These are phyloP conservation scores for Monopterus albus DNA, from an alignment of 2,113 vertebrate species.

Conservation along the genomic window DNA sequence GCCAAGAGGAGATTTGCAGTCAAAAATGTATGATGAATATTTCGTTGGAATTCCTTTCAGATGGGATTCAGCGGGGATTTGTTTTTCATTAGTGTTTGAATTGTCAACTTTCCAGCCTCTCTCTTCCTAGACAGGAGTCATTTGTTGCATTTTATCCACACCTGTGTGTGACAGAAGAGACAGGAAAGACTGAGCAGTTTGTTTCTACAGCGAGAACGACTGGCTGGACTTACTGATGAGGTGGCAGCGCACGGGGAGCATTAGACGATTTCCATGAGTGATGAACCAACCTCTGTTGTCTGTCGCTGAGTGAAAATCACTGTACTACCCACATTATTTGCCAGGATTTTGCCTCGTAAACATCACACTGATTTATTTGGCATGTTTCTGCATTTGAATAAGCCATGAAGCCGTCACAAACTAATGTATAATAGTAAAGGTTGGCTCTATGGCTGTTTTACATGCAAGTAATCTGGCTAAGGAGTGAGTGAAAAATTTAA, in stretches of 20 bases:
- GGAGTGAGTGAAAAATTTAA: neutral
- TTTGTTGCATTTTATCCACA: slow-evolving; percentile 36
- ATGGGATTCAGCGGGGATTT: slow-evolving; percentile 50
- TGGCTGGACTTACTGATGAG: slow-evolving; percentile 38
- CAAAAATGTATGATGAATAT: slow-evolving; percentile 34
- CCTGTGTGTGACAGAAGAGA: neutral
- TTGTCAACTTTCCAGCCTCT: slow-evolving; percentile 11
- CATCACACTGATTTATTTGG: neutral
- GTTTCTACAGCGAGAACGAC: slow-evolving; percentile 18
- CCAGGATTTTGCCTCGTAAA: slow-evolving; percentile 2
- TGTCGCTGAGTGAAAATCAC: slow-evolving; percentile 31
- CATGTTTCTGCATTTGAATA: neutral
- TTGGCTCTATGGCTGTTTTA: neutral
- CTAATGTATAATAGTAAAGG: neutral
- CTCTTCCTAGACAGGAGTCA: slow-evolving; percentile 9
- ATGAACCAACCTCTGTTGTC: slow-evolving; percentile 36
- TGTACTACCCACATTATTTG: slow-evolving; percentile 17
- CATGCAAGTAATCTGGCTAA: neutral
- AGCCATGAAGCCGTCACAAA: neutral
- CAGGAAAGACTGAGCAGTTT: neutral
- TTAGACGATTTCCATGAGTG: slow-evolving; percentile 45
- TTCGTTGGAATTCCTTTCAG: slow-evolving; percentile 23
- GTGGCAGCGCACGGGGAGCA: slow-evolving; percentile 36
- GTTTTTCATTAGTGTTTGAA: slow-evolving; percentile 54
- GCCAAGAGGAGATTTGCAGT: slow-evolving; percentile 45